phyloP scores from a whole-genome alignment of 2,113 vertebrate genomes.

The Noctilio leporinus region DNA sequence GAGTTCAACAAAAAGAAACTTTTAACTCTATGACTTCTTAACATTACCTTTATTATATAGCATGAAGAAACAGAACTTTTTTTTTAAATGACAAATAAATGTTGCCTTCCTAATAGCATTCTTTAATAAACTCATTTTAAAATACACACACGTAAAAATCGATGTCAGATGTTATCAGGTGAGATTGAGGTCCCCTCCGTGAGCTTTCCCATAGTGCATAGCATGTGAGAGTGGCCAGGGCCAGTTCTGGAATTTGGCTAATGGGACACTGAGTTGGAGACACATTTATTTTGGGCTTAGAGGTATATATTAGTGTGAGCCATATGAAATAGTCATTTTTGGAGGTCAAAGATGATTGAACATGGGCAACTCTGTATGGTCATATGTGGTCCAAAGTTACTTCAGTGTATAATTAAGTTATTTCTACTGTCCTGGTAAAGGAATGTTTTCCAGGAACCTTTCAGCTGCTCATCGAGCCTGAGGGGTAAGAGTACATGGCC shows the following conservation, averaged over 20 bases:
- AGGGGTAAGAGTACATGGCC: no score
- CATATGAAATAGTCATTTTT: not conserved
- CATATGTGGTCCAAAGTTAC: not conserved
- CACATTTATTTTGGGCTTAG: not conserved
- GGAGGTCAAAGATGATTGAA: not conserved
- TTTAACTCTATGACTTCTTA: constrained; percentile 65
- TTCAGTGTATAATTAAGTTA: not conserved
- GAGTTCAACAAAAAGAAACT: constrained; percentile 50
- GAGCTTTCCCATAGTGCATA: not conserved
- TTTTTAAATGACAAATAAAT: constrained; percentile 59
- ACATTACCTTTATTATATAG: constrained; percentile 66
- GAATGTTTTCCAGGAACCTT: not conserved
- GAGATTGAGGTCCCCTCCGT: not conserved
- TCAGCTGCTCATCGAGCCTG: not conserved
- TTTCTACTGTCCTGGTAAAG: not conserved
- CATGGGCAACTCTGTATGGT: not conserved
- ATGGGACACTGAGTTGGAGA: not conserved
- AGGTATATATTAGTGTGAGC: not conserved
- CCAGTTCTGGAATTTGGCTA: not conserved
- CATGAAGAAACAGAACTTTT: constrained; percentile 73
- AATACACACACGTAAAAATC: not conserved
- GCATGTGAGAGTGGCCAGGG: not conserved
- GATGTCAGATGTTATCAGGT: not conserved
- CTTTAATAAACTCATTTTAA: constrained; percentile 93
- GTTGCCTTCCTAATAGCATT: constrained; percentile 73